Evolutionary conservation across 2,888 invertebrate species (phyloP), one percentile per base, ranked within the genome.

Genomic region (Epinotia bilunana): DNA sequence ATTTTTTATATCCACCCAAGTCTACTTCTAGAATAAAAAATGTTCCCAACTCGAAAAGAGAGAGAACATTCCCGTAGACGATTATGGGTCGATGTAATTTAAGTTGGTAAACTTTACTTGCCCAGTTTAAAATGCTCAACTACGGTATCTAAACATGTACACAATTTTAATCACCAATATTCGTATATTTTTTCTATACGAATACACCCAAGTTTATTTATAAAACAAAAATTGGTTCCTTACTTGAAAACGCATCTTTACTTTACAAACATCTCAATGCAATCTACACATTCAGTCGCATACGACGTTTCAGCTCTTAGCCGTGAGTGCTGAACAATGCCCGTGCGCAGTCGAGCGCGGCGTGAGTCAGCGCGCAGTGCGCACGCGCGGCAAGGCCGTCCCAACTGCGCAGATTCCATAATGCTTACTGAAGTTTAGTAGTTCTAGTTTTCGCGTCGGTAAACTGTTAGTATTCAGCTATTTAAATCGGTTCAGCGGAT

Each of bases 291-390:
- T n/a, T 53, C n/a, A 53, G 6, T 53, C 53, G 53, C 53, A 53
- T 53, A n/a, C 7, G n/a, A 53, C n/a, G 6, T 53, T 53, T 53
- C n/a, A 6, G 53, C n/a, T n/a, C n/a, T n/a, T 5, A 3, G n/a
- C n/a, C 6, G 53, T 53, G 53, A 43, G 20, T 20, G 46, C 43
- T 18, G 39, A 63, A 63, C 63, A 39, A 39, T 11, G 60, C 28
- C 11, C 70, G 53, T 33, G 39, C 53, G 71, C 62, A 57, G 55
- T 57, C 16, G 58, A 58, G 43, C 57, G 63, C 63, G 43, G 43
- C 43, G 13, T 63, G 72, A 72, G 33, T 72, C 72, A 72, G 33
- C 53, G 60, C 69, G 62, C 72, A 72, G 33, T 39, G 60, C 69
- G 62, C 71, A 63, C 46, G 60, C 63, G 72, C 63, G 23, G 11